These are phyloP conservation scores for Trachythela sp. DNA, from an alignment of 64 coral and sea anemone species.

Conservation along the genomic window DNA sequence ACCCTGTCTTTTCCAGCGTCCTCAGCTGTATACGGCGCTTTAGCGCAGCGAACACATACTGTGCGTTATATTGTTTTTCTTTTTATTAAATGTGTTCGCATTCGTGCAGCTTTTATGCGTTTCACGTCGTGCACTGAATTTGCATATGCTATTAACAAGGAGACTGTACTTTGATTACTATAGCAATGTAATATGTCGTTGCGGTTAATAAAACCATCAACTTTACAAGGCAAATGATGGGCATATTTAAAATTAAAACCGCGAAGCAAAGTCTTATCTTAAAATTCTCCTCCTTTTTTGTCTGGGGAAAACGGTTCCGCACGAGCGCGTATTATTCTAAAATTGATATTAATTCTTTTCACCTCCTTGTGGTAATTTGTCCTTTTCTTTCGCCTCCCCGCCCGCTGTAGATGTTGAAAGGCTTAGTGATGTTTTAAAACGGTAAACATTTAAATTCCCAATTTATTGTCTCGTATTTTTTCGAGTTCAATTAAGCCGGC, in stretches of 20 bases:
- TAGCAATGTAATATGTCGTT: not conserved
- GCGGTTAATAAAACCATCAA: not conserved
- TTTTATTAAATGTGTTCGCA: no score
- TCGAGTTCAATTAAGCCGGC: not conserved
- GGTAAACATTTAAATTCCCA: not conserved
- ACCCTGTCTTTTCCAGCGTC: no score
- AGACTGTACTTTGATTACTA: not conserved
- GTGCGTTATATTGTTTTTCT: no score
- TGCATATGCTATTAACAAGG: not conserved
- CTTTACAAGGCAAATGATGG: not conserved
- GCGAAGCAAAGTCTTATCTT: not conserved
- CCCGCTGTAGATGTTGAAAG: not conserved
- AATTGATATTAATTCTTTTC: not conserved
- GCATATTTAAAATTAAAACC: not conserved
- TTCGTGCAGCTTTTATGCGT: not conserved
- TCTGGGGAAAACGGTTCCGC: not conserved
- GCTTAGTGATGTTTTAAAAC: not conserved
- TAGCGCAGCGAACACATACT: no score
- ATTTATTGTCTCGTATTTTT: not conserved
- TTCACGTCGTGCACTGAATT: not conserved
- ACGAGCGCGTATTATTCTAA: not conserved
- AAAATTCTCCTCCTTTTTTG: not conserved
- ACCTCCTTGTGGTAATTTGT: not conserved
- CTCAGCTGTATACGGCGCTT: no score
- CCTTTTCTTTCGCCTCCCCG: not conserved